These are phyloP conservation scores for Fregata magnificens DNA, from an alignment of 2,113 vertebrate species.

Conservation along the genomic window DNA sequence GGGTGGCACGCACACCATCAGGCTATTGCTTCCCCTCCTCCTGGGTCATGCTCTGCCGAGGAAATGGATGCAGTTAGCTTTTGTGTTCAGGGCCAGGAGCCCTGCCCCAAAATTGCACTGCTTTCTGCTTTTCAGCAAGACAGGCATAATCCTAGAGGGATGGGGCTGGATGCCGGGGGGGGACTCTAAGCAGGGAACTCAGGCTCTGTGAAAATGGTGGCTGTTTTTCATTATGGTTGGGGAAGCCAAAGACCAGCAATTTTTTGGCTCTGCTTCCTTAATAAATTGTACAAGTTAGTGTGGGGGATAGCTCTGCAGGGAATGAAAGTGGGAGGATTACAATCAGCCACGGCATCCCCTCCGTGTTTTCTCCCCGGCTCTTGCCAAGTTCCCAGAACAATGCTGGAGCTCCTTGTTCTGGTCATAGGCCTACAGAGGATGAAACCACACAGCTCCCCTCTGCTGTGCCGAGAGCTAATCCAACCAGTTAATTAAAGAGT, in stretches of 20 bases:
- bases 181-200: background rate
- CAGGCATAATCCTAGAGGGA: background rate
- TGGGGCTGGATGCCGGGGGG: background rate
- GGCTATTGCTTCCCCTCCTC: background rate
- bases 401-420: background rate
- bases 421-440: background rate
- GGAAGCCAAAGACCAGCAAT: background rate
- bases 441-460: background rate
- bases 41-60: background rate
- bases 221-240: background rate
- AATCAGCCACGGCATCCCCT: background rate
- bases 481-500: background rate
- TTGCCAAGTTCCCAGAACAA: background rate
- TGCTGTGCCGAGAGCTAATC: background rate
- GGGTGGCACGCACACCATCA: background rate
- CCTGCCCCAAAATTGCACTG: background rate
- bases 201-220: background rate
- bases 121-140: background rate
- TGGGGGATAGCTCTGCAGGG: background rate
- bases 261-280: background rate
- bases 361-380: background rate
- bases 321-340: background rate
- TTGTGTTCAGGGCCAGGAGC: background rate
- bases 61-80: background rate
- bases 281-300: background rate